These are phyloP conservation scores for Leptonema lineaticorne DNA, from an alignment of 1,140 invertebrate species.

Conservation along the genomic window DNA sequence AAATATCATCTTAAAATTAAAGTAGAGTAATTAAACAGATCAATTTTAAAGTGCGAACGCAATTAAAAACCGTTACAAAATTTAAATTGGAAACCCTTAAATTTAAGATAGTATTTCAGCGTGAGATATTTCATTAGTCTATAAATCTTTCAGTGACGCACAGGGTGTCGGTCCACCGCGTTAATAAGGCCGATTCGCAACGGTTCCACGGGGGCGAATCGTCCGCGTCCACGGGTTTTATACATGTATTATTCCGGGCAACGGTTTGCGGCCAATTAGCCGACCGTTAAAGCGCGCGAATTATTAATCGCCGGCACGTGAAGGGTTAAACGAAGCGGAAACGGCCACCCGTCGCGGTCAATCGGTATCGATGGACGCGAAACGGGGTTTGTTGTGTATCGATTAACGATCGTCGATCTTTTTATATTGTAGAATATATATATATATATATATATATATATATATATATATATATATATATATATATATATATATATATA, in stretches of 20 bases:
- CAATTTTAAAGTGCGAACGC: too few relatives aligned
- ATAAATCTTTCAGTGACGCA: background rate
- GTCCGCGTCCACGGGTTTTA: background rate
- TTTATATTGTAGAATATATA: too few relatives aligned
- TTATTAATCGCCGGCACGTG: slow-evolving; percentile 15
- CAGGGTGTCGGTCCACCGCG: background rate
- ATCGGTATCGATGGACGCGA: too few relatives aligned
- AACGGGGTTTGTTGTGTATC: too few relatives aligned
- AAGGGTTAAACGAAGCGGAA: background rate
- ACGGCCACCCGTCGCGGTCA: background rate
- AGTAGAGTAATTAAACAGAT: too few relatives aligned
- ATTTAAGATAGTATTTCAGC: too few relatives aligned
- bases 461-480: background rate
- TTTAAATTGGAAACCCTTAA: too few relatives aligned
- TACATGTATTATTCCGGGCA: slow-evolving; percentile 18
- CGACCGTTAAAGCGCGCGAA: slow-evolving; percentile 22
- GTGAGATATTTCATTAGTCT: too few relatives aligned
- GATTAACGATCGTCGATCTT: too few relatives aligned
- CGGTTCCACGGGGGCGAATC: background rate
- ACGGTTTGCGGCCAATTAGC: slow-evolving; percentile 25
- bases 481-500: background rate
- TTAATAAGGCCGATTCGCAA: background rate
- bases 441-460: background rate
- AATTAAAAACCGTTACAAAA: too few relatives aligned
- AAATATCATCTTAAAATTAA: too few relatives aligned